phyloP scores from a whole-genome alignment of 1,140 invertebrate species.

The Macrobrachium nipponense region DNA sequence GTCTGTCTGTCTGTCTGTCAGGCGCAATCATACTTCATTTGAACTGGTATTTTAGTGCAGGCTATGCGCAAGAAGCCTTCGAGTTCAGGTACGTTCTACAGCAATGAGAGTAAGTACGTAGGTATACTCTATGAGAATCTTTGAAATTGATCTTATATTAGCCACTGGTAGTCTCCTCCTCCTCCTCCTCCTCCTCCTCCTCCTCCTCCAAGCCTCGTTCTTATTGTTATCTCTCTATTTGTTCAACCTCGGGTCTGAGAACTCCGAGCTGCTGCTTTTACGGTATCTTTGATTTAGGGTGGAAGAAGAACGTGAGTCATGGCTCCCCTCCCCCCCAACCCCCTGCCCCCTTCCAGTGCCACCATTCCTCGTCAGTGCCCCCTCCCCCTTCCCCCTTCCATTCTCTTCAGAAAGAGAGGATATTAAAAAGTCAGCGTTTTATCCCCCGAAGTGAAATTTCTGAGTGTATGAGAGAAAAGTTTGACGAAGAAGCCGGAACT shows the following conservation, averaged over 20 bases:
- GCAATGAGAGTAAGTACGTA: no score
- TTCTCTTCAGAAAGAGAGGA: constrained; percentile 27
- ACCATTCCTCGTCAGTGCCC: no score
- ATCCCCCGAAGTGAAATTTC: constrained; percentile 39
- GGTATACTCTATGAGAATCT: no score
- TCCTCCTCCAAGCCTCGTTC: neutral
- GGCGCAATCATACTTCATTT: no score
- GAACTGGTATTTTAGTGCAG: no score
- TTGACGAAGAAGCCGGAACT: constrained; percentile 50
- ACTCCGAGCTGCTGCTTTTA: neutral
- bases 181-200: neutral
- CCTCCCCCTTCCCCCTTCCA: neutral
- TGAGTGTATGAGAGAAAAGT: constrained; percentile 36
- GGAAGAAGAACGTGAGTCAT: neutral
- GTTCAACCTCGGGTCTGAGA: neutral
- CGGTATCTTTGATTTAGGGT: neutral
- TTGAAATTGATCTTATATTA: neutral
- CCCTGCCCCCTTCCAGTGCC: neutral
- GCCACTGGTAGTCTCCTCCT: neutral
- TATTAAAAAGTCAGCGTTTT: constrained; percentile 17
- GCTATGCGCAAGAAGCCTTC: no score
- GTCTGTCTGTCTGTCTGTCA: neutral
- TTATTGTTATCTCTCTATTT: neutral
- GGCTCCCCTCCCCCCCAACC: no score
- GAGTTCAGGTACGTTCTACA: no score